Evolutionary conservation across 2,888 invertebrate species (phyloP).

Genomic region (Epinotia bilunana): DNA sequence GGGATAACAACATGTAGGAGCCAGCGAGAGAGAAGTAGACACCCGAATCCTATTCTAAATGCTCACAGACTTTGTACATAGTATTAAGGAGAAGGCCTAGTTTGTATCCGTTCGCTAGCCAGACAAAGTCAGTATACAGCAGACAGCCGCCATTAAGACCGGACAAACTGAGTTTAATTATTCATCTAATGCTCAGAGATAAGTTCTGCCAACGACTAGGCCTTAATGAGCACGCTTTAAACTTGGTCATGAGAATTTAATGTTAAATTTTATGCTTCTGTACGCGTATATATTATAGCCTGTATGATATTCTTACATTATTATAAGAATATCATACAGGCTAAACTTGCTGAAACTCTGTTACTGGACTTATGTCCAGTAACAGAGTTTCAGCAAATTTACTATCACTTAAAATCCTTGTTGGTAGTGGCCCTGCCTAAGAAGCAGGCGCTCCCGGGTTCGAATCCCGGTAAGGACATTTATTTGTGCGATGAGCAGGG

Average conservation of each 20-base stretch:
- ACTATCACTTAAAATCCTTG: too few species aligned
- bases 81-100: neutral
- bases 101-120: neutral
- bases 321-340: too few species aligned
- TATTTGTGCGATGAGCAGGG: too few species aligned
- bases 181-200: slow-evolving; percentile 21
- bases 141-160: slow-evolving; percentile 5
- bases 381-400: too few species aligned
- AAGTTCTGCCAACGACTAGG: slow-evolving; percentile 1
- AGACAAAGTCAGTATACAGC: neutral
- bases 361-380: too few species aligned
- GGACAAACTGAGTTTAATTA: slow-evolving; percentile 23
- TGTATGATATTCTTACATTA: neutral
- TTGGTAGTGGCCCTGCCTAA: too few species aligned
- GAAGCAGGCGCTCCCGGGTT: too few species aligned
- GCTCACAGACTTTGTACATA: neutral
- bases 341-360: too few species aligned
- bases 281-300: neutral
- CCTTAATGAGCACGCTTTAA: slow-evolving; percentile 24
- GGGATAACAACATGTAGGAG: too few species aligned
- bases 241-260: neutral
- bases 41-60: too few species aligned
- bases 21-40: too few species aligned
- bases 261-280: neutral
- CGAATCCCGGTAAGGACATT: too few species aligned